phyloP scores from a whole-genome alignment of 2,888 invertebrate genomes.

The Volucella zonaria region DNA sequence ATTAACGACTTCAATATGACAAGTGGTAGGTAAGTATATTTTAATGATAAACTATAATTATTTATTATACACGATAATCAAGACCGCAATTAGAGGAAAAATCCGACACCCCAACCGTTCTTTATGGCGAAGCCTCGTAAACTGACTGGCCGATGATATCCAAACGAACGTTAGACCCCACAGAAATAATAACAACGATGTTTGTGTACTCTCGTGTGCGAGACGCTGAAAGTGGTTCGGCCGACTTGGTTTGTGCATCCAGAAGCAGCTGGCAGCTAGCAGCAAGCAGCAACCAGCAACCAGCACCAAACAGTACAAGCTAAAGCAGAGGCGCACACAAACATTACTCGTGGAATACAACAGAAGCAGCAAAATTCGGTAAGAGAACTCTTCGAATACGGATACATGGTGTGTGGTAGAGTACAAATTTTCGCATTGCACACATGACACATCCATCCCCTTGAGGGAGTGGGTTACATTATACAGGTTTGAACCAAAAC shows the following conservation, averaged over 20 bases:
- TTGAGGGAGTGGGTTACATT: slow-evolving; percentile 69
- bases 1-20: slow-evolving; percentile 40
- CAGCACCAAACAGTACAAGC: slow-evolving; percentile 1
- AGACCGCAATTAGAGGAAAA: slow-evolving; percentile 67
- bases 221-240: slow-evolving; percentile 70
- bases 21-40: slow-evolving; percentile 2
- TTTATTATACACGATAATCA: slow-evolving; percentile 70
- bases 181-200: slow-evolving; percentile 69
- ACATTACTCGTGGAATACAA: slow-evolving; percentile 54
- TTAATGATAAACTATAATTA: slow-evolving; percentile 65
- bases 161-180: slow-evolving; percentile 72
- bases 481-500: slow-evolving; percentile 35
- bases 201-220: slow-evolving; percentile 33
- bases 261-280: slow-evolving; percentile 28
- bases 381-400: slow-evolving; percentile 53
- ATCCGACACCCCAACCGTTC: slow-evolving; percentile 71
- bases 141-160: slow-evolving; percentile 70
- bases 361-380: slow-evolving; percentile 24
- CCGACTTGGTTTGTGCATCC: slow-evolving; percentile 58
- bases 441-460: slow-evolving; percentile 65
- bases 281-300: too few species aligned
- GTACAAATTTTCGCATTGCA: slow-evolving; percentile 45
- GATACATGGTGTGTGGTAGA: slow-evolving; percentile 18
- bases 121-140: slow-evolving; percentile 72
- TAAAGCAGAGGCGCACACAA: slow-evolving; percentile 43